These are phyloP conservation scores for Zoanthus solanderi DNA, from an alignment of 92 coral and sea anemone species.

Conservation along the genomic window DNA sequence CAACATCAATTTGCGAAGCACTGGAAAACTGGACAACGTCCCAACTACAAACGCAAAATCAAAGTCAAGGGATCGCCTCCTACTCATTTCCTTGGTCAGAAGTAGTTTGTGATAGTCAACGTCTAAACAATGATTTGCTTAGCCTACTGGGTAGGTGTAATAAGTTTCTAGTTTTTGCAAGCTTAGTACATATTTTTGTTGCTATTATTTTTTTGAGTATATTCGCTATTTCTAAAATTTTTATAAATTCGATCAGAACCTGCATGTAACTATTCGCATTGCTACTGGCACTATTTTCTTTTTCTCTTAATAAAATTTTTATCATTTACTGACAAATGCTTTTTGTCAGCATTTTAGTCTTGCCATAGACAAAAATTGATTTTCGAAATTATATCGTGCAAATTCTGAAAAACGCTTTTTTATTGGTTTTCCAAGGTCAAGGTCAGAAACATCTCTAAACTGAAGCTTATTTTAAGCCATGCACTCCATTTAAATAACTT, in stretches of 20 bases:
- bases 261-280: no score
- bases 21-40: constrained; percentile 36
- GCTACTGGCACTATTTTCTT: no score
- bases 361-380: background rate
- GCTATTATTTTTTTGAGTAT: no score
- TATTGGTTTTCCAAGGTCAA: constrained; percentile 22
- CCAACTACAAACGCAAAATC: constrained; percentile 28
- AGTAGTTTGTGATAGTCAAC: constrained; percentile 31
- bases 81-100: constrained; percentile 52
- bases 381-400: background rate
- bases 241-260: no score
- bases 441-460: background rate
- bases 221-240: no score
- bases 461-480: no score
- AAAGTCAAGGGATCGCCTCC: constrained; percentile 34
- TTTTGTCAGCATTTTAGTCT: background rate
- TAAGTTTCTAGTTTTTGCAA: no score
- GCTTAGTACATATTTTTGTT: no score
- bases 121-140: constrained; percentile 40
- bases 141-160: constrained; percentile 22
- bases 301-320: no score
- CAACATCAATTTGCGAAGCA: constrained; percentile 22
- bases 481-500: no score
- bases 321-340: background rate
- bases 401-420: background rate